A percentile compares a stretch with the other conserved stretches of the same genome.
phyloP scores from a whole-genome alignment of 2,797 vertebrate species.

The Dendrocincla fuliginosa region DNA sequence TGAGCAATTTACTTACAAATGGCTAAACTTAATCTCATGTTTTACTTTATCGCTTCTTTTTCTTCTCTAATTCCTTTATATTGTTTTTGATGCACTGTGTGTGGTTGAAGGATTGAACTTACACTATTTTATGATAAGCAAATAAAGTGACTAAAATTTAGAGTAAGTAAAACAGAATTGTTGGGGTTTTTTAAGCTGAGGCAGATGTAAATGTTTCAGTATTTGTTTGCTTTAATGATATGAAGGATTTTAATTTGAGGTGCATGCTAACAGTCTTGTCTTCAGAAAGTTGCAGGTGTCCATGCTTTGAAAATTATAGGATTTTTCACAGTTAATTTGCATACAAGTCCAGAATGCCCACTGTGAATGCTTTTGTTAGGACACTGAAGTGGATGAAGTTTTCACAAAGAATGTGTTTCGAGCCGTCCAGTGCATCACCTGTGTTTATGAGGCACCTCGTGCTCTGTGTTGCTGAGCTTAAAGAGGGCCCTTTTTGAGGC shows the following conservation, averaged over 20 bases:
- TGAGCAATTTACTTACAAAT: neutral
- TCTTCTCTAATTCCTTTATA: neutral
- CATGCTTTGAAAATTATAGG: neutral
- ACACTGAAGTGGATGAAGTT: neutral
- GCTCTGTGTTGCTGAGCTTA: neutral
- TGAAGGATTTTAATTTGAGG: neutral
- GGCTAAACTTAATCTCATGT: neutral
- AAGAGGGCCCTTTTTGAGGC: neutral
- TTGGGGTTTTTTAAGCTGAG: neutral
- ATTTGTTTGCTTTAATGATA: neutral
- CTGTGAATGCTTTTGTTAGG: neutral
- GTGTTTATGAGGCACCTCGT: neutral
- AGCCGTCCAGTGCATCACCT: neutral
- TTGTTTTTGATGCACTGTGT: neutral
- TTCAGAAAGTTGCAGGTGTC: neutral
- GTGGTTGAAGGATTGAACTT: neutral
- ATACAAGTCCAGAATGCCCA: neutral
- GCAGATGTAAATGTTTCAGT: neutral
- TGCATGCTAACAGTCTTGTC: neutral
- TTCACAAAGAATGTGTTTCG: neutral
- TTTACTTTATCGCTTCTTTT: neutral
- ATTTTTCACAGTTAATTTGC: neutral
- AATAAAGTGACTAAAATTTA: neutral
- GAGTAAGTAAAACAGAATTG: neutral
- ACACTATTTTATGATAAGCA: neutral